Conservation (phyloP, 2,113 vertebrate genomes). For the Heloderma charlesbogerti region DNA sequence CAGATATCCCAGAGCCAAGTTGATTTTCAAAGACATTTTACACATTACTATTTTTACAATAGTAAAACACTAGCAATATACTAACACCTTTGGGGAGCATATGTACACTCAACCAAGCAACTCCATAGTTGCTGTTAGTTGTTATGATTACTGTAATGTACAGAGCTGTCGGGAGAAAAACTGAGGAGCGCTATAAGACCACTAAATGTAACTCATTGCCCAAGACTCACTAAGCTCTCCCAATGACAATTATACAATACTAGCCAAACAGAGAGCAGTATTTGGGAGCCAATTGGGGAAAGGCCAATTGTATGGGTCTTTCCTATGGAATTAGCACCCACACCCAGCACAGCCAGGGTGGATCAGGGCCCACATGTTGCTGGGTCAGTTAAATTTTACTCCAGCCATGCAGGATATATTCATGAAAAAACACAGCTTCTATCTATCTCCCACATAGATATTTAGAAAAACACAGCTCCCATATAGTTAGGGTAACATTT, state of each 20-base stretch:
- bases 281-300: neutral
- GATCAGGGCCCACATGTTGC: neutral
- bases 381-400: neutral
- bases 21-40: neutral
- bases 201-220: neutral
- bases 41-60: neutral
- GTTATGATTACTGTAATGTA: neutral
- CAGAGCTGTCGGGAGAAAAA: neutral
- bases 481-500: neutral
- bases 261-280: neutral
- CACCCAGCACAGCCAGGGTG: too few species aligned
- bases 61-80: neutral
- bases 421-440: neutral
- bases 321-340: neutral
- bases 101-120: neutral
- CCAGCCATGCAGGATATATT: neutral
- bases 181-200: neutral
- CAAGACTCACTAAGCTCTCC: too few species aligned
- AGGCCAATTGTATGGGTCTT: neutral
- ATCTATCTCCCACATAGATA: too few species aligned
- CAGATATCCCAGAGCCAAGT: neutral
- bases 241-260: neutral
- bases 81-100: neutral
- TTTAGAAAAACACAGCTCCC: neutral
- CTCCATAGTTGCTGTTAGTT: neutral